Percentiles rank a stretch among this genome's conserved stretches.
Conservation (phyloP, 2,888 invertebrate genomes). For the Cerastis rubricosa region DNA sequence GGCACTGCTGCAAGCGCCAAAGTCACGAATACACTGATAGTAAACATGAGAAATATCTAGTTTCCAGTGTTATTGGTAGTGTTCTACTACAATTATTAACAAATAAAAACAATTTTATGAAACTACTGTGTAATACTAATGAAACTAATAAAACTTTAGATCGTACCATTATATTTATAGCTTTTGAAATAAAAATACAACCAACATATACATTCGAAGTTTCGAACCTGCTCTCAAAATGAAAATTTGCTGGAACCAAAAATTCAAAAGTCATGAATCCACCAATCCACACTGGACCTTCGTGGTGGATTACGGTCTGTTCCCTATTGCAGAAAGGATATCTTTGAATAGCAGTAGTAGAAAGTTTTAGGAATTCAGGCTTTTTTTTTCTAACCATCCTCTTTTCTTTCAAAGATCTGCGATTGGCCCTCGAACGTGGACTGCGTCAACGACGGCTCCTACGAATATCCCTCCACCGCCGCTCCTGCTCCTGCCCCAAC, state of each 20-base stretch:
- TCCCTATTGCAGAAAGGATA: background rate
- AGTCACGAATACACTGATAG: no score
- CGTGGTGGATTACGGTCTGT: background rate
- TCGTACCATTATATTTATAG: background rate
- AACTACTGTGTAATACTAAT: background rate
- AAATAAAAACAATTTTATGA: no score
- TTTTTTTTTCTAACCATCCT: background rate
- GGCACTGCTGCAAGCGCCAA: no score
- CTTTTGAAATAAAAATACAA: background rate
- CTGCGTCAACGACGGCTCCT: conserved; percentile 38
- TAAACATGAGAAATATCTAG: no score
- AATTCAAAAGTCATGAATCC: background rate
- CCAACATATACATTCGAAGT: background rate
- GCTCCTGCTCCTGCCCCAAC: conserved; percentile 10
- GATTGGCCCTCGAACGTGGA: conserved; percentile 45
- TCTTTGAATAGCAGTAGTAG: background rate
- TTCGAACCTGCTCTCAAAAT: background rate
- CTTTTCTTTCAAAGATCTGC: conserved; percentile 31
- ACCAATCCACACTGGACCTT: background rate
- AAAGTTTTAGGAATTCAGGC: background rate
- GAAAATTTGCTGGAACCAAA: background rate
- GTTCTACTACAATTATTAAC: no score
- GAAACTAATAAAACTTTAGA: background rate
- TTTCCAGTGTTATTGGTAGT: no score
- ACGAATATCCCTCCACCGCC: conserved; percentile 26